Evolutionary conservation across 2,888 invertebrate species (phyloP).

Genomic region (Drosophila imparisetae): DNA sequence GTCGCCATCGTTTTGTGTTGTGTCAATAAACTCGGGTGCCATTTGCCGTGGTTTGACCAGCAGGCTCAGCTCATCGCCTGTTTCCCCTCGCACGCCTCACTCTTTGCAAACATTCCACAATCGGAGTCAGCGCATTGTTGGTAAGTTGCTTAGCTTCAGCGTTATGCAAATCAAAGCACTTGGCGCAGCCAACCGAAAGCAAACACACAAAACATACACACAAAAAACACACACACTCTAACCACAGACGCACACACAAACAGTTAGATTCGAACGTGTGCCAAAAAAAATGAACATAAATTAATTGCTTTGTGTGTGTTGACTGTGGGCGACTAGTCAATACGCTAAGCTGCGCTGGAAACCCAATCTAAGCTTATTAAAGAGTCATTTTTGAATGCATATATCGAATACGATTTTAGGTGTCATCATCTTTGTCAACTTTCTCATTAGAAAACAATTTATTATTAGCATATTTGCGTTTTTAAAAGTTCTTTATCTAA

Average conservation of each 20-base stretch:
- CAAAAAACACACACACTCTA: constrained; percentile 32
- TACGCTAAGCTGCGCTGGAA: constrained; percentile 24
- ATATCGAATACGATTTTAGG: neutral
- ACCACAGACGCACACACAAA: constrained; percentile 30
- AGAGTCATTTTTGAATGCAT: neutral
- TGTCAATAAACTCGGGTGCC: constrained; percentile 71
- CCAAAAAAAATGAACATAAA: constrained; percentile 76
- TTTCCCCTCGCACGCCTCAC: neutral
- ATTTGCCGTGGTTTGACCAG: constrained; percentile 38
- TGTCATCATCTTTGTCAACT: neutral
- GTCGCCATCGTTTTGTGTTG: constrained; percentile 41
- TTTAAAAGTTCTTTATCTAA: neutral
- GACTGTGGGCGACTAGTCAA: constrained; percentile 35
- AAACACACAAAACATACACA: constrained; percentile 33
- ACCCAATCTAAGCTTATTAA: neutral
- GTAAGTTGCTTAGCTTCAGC: constrained; percentile 41
- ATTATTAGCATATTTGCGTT: neutral
- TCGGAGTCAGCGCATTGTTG: constrained; percentile 38
- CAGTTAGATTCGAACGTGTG: constrained; percentile 58
- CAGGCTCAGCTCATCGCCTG: constrained; percentile 7
- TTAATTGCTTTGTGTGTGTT: constrained; percentile 48
- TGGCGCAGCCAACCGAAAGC: constrained; percentile 27
- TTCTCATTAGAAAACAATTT: neutral
- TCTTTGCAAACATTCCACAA: constrained; percentile 17
- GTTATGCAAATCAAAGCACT: constrained; percentile 67